Base-by-base conservation (phyloP, 2,888 invertebrate species). In the Koerneria pararmatus region DNA sequence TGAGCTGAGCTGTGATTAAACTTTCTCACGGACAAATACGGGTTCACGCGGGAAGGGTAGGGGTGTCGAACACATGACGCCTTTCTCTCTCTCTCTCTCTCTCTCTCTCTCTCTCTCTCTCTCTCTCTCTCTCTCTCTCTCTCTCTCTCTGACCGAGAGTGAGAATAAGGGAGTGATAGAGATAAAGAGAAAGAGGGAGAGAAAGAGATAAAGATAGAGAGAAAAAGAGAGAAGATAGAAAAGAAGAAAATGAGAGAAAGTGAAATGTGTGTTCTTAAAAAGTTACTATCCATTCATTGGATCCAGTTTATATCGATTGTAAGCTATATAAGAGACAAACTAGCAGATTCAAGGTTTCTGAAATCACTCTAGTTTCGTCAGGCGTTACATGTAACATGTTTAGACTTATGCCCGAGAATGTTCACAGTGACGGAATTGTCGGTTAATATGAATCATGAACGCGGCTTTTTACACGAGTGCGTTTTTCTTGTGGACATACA, bases 81-180 rank as follows among this genome's bases (percentile, higher is more conserved):
- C 57, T 48, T 46, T 56, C 37, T 56, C 46, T 51, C 35, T 62
- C 67, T 68, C 48, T 57, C 67, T 31, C 15, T 27, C 49, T 65
- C 34, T 56, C 48, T 51, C 46, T 68, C 66, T 57, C 37, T 61
- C 27, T n/a, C 61, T 61, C 3, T 61, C 34, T 66, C 34, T 31
- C 34, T n/a, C 32, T 63, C 51, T 32, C 46, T n/a, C 35, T 41
- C 29, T 22, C 65, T 48, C 68, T 62, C 65, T 61, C 49, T 37
- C 49, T 51, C 49, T 51, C 22, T 48, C 32, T 34, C 32, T n/a
- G 32, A 35, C 37, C 5, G 22, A 57, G 35, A 35, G 57, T 8
- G 31, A n/a, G 59, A 24, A 27, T 31, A 31, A 51, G 51, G 51
- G 51, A 62, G 29, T 24, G 32, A 51, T 22, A 62, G 62, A 51